Percentiles rank a stretch among this genome's conserved stretches.
phyloP scores from a whole-genome alignment of 92 coral and sea anemone genomes.

The Epizoanthus ramosus region DNA sequence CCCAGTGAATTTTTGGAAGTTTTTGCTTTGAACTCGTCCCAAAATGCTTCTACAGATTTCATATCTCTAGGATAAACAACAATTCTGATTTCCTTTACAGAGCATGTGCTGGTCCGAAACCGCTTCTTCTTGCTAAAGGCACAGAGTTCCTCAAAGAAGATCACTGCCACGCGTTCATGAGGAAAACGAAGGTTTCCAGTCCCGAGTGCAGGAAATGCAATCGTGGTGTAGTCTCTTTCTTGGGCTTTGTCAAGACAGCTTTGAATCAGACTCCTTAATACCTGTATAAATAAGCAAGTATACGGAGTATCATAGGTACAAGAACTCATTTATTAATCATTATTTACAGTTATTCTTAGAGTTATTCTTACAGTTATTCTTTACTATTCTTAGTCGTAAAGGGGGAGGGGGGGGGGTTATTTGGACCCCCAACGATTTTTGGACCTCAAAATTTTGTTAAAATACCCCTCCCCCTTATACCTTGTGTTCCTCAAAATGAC shows the following conservation, averaged over 20 bases:
- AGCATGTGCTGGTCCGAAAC: slow-evolving; percentile 1
- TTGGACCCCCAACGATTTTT: too few relatives aligned
- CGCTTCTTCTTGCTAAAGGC: slow-evolving; percentile 59
- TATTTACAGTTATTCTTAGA: background rate
- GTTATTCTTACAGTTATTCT: too few relatives aligned
- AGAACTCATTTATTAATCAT: background rate
- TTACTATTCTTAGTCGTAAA: too few relatives aligned
- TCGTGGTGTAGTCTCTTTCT: slow-evolving; percentile 50
- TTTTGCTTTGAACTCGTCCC: slow-evolving; percentile 44
- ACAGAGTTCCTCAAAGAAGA: slow-evolving; percentile 64
- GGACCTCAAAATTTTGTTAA: too few relatives aligned
- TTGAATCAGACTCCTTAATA: slow-evolving; percentile 28
- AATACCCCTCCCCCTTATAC: too few relatives aligned
- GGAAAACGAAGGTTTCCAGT: slow-evolving; percentile 81
- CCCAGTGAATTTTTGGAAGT: background rate
- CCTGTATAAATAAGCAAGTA: background rate
- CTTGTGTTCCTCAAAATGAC: too few relatives aligned
- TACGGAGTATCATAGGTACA: background rate
- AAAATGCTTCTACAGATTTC: slow-evolving; percentile 59
- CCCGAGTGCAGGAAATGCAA: slow-evolving; percentile 87
- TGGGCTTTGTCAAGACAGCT: slow-evolving; percentile 63
- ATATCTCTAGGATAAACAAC: slow-evolving; percentile 67
- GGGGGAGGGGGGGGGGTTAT: too few relatives aligned
- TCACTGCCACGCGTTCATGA: slow-evolving; percentile 58
- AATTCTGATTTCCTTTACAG: slow-evolving; percentile 60